phyloP scores from a whole-genome alignment of 2,888 invertebrate genomes.

The Aleiodes testaceus region DNA sequence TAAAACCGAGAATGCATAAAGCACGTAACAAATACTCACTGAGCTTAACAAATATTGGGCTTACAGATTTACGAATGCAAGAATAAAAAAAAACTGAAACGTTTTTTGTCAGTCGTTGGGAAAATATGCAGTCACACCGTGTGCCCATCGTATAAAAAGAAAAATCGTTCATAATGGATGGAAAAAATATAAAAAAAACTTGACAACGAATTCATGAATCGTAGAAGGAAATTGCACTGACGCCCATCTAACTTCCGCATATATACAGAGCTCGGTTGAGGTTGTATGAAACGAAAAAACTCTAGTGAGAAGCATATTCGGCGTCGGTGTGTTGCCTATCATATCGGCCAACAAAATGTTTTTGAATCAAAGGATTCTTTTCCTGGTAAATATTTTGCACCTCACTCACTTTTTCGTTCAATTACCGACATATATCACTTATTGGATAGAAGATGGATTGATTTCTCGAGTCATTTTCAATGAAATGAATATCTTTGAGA shows the following conservation, averaged over 20 bases:
- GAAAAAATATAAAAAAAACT: background rate
- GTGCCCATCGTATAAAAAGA: background rate
- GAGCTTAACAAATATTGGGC: conserved; percentile 8
- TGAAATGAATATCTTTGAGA: too few species aligned
- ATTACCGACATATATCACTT: too few species aligned
- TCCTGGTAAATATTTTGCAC: conserved; percentile 35
- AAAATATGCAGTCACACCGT: conserved; percentile 11
- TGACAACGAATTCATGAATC: conserved; percentile 39
- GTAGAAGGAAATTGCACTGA: conserved; percentile 42
- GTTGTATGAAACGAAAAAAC: background rate
- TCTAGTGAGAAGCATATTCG: background rate
- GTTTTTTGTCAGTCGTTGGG: conserved; percentile 4
- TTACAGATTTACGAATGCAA: conserved; percentile 24
- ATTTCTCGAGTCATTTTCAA: background rate
- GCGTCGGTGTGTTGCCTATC: background rate
- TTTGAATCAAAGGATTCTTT: conserved; percentile 11
- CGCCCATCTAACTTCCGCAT: conserved; percentile 21
- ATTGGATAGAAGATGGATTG: background rate
- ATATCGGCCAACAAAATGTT: conserved; percentile 9
- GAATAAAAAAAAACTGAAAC: conserved; percentile 27
- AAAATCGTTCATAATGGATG: background rate
- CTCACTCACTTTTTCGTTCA: conserved; percentile 9
- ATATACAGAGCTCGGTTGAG: background rate
- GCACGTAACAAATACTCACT: conserved; percentile 12
- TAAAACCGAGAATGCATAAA: conserved; percentile 28